phyloP scores from a whole-genome alignment of 2,797 vertebrate genomes.

The Lophura swinhoii region DNA sequence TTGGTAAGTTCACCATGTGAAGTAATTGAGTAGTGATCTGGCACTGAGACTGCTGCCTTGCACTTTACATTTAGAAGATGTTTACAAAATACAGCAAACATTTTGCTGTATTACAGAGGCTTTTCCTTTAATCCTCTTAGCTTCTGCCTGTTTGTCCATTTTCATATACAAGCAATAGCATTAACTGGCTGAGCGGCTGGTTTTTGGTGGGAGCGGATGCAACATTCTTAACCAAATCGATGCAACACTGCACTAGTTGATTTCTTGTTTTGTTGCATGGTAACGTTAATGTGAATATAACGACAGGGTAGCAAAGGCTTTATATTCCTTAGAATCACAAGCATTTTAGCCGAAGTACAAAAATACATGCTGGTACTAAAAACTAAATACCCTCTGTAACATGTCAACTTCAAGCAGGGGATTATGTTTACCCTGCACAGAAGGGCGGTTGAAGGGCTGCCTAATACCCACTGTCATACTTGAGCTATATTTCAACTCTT shows the following conservation, averaged over 20 bases:
- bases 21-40: constrained; percentile 27
- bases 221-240: not conserved
- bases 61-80: not conserved
- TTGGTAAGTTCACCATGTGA: constrained; percentile 29
- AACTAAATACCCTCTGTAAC: not conserved
- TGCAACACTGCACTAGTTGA: not conserved
- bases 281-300: not conserved
- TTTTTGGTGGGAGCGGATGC: not conserved
- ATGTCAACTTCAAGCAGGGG: not conserved
- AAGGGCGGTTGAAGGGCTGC: not conserved
- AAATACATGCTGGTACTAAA: not conserved
- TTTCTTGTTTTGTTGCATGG: not conserved
- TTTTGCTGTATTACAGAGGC: constrained; percentile 49
- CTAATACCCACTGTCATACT: not conserved
- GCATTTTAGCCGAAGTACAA: not conserved
- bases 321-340: not conserved
- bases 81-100: constrained; percentile 36
- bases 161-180: not conserved
- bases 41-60: not conserved
- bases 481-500: not conserved
- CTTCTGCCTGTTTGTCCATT: constrained; percentile 19
- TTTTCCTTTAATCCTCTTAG: constrained; percentile 50
- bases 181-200: not conserved
- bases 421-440: not conserved
- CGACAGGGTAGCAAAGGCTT: not conserved